Evolutionary conservation across 2,797 vertebrate genomes (phyloP).

Genomic region (Morus bassanus): DNA sequence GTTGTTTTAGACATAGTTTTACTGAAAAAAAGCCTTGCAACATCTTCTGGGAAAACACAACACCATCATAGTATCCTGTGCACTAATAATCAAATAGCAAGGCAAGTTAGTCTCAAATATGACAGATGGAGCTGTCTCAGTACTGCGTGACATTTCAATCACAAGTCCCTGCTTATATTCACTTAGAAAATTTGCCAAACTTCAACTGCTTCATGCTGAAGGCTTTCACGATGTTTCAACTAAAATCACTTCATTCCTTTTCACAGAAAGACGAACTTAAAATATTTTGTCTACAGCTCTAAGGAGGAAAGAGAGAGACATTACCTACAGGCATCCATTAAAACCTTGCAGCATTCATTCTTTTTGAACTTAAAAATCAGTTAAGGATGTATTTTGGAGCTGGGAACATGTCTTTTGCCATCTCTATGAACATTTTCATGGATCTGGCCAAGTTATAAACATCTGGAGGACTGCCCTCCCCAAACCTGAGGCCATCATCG

Average conservation of each 20-base stretch:
- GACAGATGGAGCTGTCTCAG: not conserved
- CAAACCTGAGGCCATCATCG: not conserved
- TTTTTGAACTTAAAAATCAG: not conserved
- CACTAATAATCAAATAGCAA: not conserved
- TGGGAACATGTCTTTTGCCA: not conserved
- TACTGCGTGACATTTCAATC: not conserved
- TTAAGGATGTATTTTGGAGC: not conserved
- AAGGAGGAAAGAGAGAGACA: not conserved
- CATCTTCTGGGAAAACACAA: not conserved
- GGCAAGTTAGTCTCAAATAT: not conserved
- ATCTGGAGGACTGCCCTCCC: not conserved
- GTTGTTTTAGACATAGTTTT: not conserved
- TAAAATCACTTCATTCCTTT: not conserved
- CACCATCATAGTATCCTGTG: not conserved
- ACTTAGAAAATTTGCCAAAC: not conserved
- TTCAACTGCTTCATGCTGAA: not conserved
- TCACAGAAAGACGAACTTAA: not conserved
- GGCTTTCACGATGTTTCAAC: not conserved
- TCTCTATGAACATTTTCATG: not conserved
- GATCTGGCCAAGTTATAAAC: not conserved
- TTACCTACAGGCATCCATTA: not conserved
- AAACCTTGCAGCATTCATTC: not conserved
- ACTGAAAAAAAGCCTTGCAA: slow-evolving; percentile 8
- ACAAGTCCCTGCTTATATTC: not conserved
- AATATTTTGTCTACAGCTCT: not conserved